Conservation (phyloP, 2,888 invertebrate genomes). For the Pachycephus smyrnensis region DNA sequence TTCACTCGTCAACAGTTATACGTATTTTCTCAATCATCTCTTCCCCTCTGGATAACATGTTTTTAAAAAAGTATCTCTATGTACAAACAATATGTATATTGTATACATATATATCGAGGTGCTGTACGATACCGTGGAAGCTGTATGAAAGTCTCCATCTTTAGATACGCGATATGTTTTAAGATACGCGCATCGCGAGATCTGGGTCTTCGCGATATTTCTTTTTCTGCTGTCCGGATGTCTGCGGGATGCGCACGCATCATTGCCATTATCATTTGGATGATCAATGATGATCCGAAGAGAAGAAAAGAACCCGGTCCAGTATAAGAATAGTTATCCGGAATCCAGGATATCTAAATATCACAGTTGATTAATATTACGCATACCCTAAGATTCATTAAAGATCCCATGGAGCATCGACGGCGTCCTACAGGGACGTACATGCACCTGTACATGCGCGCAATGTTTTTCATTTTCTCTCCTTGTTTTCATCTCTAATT, state of each 20-base stretch:
- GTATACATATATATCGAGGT: constrained; percentile 13
- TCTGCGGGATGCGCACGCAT: background rate
- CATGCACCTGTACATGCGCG: background rate
- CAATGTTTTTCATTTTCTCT: background rate
- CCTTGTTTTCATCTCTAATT: background rate
- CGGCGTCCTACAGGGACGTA: background rate
- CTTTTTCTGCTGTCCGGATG: background rate
- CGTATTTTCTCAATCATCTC: background rate
- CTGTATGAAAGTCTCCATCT: background rate
- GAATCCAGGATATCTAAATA: background rate
- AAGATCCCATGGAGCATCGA: background rate
- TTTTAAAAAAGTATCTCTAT: constrained; percentile 49
- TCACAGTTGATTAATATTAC: background rate
- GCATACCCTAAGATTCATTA: background rate
- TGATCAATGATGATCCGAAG: background rate
- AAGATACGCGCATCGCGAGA: background rate
- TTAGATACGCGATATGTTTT: background rate
- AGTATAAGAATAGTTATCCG: background rate
- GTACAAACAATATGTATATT: constrained; percentile 49
- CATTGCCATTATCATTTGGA: background rate
- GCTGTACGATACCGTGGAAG: background rate
- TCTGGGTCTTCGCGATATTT: background rate
- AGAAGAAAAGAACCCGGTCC: background rate
- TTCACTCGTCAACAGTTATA: constrained; percentile 8
- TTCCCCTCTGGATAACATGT: constrained; percentile 30